Base-by-base conservation (phyloP, 2,113 vertebrate species). In the Phyllostomus hastatus region DNA sequence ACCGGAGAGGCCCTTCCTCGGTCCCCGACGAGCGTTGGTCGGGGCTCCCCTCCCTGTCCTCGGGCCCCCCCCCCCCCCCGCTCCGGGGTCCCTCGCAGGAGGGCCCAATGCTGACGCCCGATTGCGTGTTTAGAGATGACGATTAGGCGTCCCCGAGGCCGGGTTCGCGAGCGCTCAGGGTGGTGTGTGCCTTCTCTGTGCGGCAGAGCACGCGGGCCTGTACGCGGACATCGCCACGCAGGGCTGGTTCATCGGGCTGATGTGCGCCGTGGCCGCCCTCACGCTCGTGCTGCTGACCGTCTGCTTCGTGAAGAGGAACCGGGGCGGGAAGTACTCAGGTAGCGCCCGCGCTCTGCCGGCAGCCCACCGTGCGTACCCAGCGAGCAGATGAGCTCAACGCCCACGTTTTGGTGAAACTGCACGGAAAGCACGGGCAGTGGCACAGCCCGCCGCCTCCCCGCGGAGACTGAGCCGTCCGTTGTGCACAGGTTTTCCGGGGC, bases 291-390 rank as follows among this genome's bases (percentile, higher is more conserved):
- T 99, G 97, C 97, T 99, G 59, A 99, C 99, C 2, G 94, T 99
- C 90, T 99, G 99, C 98, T 99, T 99, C 96, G 99, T 99, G 98
- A 99, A 99, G 98, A 99, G 99, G 96, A 99, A 99, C 96, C 99
- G 99, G 98, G 99, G 99, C 96, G 99, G 99, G 31, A 99, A 99
- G 98, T 99, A 99, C 83, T 99, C 99, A 79, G 99, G 99, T 99
- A 99, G 54, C 3, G 31, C 12, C 46, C 75, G 8, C 4, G 59
- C 3, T 4, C 57, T 12, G 3, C 31, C 38, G 38, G 38, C 38
- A 41, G 38, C 38, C 38, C 38, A 41, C 38, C 38, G 38, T 41
- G 38, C 38, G 38, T 41, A 4, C 4, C 38, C 3, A 61, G 28
- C 59, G 1, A 61, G 28, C 59, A 28, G 28, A 28, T 28, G 59